A percentile compares a stretch with the other conserved stretches of the same genome.
These are phyloP conservation scores for Glyphotaelius pellucidus DNA, from an alignment of 2,888 invertebrate species.

Conservation along the genomic window DNA sequence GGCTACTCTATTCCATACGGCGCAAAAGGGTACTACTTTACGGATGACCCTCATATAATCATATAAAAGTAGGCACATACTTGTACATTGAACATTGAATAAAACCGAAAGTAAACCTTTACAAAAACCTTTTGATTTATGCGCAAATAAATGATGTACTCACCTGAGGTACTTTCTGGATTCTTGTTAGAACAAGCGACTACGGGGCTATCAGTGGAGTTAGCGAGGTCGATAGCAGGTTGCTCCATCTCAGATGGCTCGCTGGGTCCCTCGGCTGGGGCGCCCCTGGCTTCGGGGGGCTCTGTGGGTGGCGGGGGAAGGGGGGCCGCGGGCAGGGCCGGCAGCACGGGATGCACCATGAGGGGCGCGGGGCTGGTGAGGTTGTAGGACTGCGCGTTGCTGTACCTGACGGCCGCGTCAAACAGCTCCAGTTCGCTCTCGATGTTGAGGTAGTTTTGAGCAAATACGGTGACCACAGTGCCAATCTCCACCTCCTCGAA, in stretches of 20 bases:
- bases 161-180: constrained; percentile 36
- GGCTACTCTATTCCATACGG: too few relatives aligned
- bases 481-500: constrained; percentile 87
- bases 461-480: constrained; percentile 86
- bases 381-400: constrained; percentile 67
- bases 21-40: too few relatives aligned
- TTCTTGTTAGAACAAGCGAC: constrained; percentile 38
- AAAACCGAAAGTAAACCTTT: not conserved
- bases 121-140: not conserved
- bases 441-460: constrained; percentile 84
- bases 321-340: not conserved
- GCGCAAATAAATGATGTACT: not conserved
- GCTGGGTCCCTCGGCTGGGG: not conserved
- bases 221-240: constrained; percentile 37
- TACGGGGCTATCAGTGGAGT: not conserved
- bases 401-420: constrained; percentile 84
- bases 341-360: not conserved
- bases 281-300: not conserved
- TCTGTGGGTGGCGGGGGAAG: not conserved
- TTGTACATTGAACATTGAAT: not conserved
- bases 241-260: not conserved
- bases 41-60: too few relatives aligned
- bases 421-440: constrained; percentile 88
- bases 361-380: not conserved
- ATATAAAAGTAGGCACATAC: not conserved